A percentile compares a stretch with the other conserved stretches of the same genome.
Evolutionary conservation across 2,888 invertebrate genomes (phyloP).

Genomic region (Lomographa bimaculata): DNA sequence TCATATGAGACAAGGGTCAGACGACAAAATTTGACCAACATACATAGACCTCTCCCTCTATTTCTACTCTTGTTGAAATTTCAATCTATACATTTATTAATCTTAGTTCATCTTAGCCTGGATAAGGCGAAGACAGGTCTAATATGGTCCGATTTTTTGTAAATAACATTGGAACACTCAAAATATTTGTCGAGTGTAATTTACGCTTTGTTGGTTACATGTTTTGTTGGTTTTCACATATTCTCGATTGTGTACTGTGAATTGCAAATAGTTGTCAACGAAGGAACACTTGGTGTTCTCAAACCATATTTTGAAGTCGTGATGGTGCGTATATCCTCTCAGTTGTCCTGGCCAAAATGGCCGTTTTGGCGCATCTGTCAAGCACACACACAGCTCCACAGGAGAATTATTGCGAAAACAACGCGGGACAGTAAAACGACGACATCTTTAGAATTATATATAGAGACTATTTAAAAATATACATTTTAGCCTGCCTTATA

Average conservation of each 20-base stretch:
- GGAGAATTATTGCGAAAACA: too few relatives aligned
- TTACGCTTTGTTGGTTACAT: slow-evolving; percentile 8
- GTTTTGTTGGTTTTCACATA: slow-evolving; percentile 5
- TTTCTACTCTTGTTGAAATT: slow-evolving; percentile 4
- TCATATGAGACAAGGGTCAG: slow-evolving; percentile 37
- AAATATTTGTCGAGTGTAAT: slow-evolving; percentile 20
- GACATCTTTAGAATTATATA: too few relatives aligned
- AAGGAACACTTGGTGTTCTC: too few relatives aligned
- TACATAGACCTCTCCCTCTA: slow-evolving; percentile 21
- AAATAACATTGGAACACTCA: slow-evolving; percentile 19
- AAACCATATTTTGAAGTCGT: too few relatives aligned
- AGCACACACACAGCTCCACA: too few relatives aligned
- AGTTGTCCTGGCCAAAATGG: slow-evolving; percentile 7
- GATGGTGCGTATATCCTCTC: too few relatives aligned
- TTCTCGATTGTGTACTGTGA: too few relatives aligned
- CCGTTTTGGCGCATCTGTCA: too few relatives aligned
- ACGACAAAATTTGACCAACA: slow-evolving; percentile 34
- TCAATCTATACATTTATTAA: slow-evolving; percentile 27
- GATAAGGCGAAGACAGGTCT: slow-evolving; percentile 18
- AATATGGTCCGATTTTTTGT: slow-evolving; percentile 24
- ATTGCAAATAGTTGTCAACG: too few relatives aligned
- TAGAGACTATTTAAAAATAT: too few relatives aligned
- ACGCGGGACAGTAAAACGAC: too few relatives aligned
- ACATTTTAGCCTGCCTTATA: too few relatives aligned
- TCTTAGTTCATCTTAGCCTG: slow-evolving; percentile 21